Base-by-base conservation (phyloP, 2,888 invertebrate species). In the Schrankia costaestrigalis region DNA sequence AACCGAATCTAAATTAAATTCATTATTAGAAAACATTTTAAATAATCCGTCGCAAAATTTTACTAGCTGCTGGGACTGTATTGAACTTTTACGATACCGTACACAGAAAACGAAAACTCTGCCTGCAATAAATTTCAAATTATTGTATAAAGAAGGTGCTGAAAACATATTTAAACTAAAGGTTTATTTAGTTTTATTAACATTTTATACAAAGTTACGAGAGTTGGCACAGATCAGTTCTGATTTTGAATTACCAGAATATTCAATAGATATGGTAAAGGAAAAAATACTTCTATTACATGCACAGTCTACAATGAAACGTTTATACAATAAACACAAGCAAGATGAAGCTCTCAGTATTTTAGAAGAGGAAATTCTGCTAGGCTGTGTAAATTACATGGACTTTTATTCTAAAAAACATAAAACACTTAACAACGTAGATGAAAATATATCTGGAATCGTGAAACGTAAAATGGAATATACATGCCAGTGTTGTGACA, bases 401-500 rank as follows among this genome's bases (percentile, higher is more conserved):
- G 45, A 70, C 36, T 69, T 68, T 50, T 79, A 66, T 46, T 71
- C 70, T 39, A 41, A 62, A 5, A 81, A 75, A 36, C 62, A 76
- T 50, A 49, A 72, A 11, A 64, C 41, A 15, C 33, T 51, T 12
- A 11, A 64, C 1, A 56, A 64, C 1, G 25, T 73, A 1, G 41
- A 63, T 12, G n/a, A 35, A n/a, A 44, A 62, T n/a, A 46, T 57
- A 3, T 36, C 61, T 1, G 47, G 45, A 26, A 27, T 49, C 8
- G 29, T 54, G 14, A 23, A 40, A 3, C 28, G 11, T 1, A 41
- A 46, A 7, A 41, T 33, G 30, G 45, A 66, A 24, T 74, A 72
- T 39, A 43, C 38, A 1, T 87, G 86, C 41, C 82, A 83, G 29
- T 64, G 77, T 41, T 87, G 87, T 58, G 77, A 83, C 46, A 42